Evolutionary conservation across 2,888 invertebrate genomes (phyloP), one percentile per base, ranked within the genome.

Genomic region (Urechis unicinctus): DNA sequence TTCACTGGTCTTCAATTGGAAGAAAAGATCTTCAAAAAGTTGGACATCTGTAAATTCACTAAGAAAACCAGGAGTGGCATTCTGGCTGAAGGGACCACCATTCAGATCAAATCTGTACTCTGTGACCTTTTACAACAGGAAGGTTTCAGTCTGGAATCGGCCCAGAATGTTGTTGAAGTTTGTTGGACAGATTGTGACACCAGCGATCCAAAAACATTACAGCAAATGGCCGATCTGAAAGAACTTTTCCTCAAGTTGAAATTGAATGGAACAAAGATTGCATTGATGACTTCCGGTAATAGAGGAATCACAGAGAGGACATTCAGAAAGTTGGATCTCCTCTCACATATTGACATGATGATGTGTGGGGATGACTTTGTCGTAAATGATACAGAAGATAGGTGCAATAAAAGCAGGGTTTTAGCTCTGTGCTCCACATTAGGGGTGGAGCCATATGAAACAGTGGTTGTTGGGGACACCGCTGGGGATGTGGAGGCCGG

Each of bases 341-440:
- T 66, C 42, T 63, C 71, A 50, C 69, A 69, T 63, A 63, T 79
- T 0, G 80, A 80, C 61, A 70, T 75, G 60, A 67, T 80, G 56
- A 74, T 80, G 2, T 81, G 81, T 64, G 80, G 80, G 0, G 80
- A 81, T 64, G 80, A 81, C 55, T 68, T 68, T 3, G 68, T 68
- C 47, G 67, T 71, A 0, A 51, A 68, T 55, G 73, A 78, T 3
- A 79, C 78, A 60, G 78, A 79, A 1, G 66, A 70, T 50, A n/a
- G n/a, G n/a, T n/a, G n/a, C n/a, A n/a, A n/a, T n/a, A 71, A 77
- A 2, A 68, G 73, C 56, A 78, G 78, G 58, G 73, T 74, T 1
- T 60, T 68, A 13, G 61, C 68, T n/a, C 74, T 77, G 30, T 75
- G 75, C 60, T 64, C 68, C 4, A 66, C 68, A 45, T 64, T 77